These are phyloP conservation scores for Thereva unica DNA, from an alignment of 2,888 invertebrate species.

Conservation along the genomic window DNA sequence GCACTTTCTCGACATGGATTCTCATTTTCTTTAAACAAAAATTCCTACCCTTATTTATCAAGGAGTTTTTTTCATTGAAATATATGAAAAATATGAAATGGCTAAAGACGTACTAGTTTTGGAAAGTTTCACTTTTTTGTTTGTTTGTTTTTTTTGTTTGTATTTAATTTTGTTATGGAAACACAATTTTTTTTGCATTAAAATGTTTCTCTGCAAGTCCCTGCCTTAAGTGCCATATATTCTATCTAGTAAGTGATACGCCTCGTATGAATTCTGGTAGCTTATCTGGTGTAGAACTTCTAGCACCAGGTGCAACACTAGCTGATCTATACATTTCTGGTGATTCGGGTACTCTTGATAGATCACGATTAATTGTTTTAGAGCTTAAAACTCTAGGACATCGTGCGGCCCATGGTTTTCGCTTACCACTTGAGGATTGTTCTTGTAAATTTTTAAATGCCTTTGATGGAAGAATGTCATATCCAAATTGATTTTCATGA, in stretches of 20 bases:
- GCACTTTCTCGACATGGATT: no score
- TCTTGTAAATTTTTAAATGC: constrained; percentile 63
- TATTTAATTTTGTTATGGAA: no score
- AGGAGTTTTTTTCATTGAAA: no score
- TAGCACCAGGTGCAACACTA: not conserved
- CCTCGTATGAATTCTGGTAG: constrained; percentile 48
- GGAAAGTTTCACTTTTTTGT: not conserved
- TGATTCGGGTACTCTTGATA: constrained; percentile 58
- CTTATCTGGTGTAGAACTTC: constrained; percentile 35
- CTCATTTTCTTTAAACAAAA: no score
- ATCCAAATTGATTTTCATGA: constrained; percentile 45
- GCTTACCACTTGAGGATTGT: constrained; percentile 52
- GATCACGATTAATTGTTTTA: constrained; percentile 62
- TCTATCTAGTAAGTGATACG: constrained; percentile 51
- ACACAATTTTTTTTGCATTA: constrained; percentile 10
- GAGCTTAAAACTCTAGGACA: constrained; percentile 68
- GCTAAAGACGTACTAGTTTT: not conserved
- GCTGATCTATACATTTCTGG: constrained; percentile 48
- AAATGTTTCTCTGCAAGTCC: not conserved
- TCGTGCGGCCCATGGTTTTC: constrained; percentile 62
- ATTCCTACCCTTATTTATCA: no score
- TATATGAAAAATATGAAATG: no score
- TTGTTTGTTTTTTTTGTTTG: not conserved
- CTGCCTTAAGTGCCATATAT: constrained; percentile 46
- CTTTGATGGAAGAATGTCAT: constrained; percentile 63